Percentiles rank a stretch among this genome's conserved stretches.
Evolutionary conservation across 2,797 vertebrate species (phyloP).

Genomic region (Sardinella longiceps): DNA sequence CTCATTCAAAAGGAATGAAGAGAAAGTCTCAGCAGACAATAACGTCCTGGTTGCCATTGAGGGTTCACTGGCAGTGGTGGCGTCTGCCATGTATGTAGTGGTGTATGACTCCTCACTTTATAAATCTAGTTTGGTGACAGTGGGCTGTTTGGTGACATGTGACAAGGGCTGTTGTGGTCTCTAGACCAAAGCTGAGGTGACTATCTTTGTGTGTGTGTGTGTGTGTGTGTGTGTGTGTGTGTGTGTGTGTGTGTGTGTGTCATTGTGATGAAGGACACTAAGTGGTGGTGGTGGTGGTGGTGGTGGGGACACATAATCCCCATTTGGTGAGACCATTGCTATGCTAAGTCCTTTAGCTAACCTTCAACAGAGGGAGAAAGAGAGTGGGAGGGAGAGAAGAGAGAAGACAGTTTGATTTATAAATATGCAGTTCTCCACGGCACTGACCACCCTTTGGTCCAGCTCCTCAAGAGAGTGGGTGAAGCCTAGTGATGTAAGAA

Average conservation of each 20-base stretch:
- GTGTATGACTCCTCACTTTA: not conserved
- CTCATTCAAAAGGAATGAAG: not conserved
- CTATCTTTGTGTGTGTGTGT: not conserved
- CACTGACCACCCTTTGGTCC: not conserved
- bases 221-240: conserved; percentile 25
- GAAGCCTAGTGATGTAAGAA: not conserved
- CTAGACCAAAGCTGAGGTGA: not conserved
- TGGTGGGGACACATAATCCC: not conserved
- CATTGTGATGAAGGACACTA: conserved; percentile 2
- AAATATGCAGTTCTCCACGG: not conserved
- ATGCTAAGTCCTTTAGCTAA: not conserved
- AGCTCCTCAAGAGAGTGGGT: not conserved
- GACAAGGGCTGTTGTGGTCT: not conserved
- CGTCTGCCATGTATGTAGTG: not conserved
- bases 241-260: conserved; percentile 28
- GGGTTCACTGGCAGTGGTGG: not conserved
- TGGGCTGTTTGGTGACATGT: not conserved
- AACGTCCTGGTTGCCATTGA: not conserved
- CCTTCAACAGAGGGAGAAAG: not conserved
- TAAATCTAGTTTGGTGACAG: conserved; percentile 7
- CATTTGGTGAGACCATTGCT: not conserved
- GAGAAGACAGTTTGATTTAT: not conserved
- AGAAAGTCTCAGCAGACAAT: not conserved
- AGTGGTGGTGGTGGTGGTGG: not conserved
- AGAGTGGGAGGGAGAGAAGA: not conserved